phyloP scores from a whole-genome alignment of 1,140 invertebrate species.

The Camponotus floridanus region DNA sequence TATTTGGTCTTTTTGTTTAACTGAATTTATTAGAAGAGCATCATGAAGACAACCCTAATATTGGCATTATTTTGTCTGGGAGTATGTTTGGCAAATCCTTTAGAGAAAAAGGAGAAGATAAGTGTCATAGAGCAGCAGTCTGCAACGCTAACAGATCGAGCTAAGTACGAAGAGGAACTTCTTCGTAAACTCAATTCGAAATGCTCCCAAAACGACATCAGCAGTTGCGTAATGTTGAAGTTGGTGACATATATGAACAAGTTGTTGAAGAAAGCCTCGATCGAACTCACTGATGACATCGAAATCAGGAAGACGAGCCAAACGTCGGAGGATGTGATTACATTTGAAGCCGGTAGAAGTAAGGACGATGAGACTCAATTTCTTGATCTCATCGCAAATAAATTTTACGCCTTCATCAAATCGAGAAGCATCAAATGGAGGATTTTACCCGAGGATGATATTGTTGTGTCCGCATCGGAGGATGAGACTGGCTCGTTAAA shows the following conservation, averaged over 20 bases:
- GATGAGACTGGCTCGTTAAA: slow-evolving; percentile 91
- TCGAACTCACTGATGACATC: slow-evolving; percentile 91
- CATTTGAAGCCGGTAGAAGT: slow-evolving; percentile 81
- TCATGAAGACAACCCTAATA: slow-evolving; percentile 79
- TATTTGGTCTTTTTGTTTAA: not conserved
- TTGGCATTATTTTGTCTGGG: slow-evolving; percentile 75
- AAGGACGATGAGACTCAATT: slow-evolving; percentile 90
- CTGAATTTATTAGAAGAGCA: slow-evolving; percentile 53
- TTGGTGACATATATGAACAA: slow-evolving; percentile 93
- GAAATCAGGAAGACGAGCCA: slow-evolving; percentile 91
- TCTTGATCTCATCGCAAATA: slow-evolving; percentile 90
- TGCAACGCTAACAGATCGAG: slow-evolving; percentile 82
- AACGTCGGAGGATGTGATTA: slow-evolving; percentile 81
- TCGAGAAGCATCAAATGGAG: slow-evolving; percentile 88
- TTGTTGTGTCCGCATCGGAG: slow-evolving; percentile 90
- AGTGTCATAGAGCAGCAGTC: slow-evolving; percentile 82
- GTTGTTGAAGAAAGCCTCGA: slow-evolving; percentile 91
- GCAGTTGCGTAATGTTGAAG: slow-evolving; percentile 93
- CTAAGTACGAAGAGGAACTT: slow-evolving; percentile 89
- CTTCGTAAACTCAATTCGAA: slow-evolving; percentile 91
- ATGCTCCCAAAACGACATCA: slow-evolving; percentile 91
- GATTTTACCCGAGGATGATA: slow-evolving; percentile 91
- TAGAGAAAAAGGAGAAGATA: slow-evolving; percentile 84
- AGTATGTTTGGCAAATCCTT: slow-evolving; percentile 77
- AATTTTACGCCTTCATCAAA: slow-evolving; percentile 91